A percentile compares a stretch with the other conserved stretches of the same genome.
Conservation (phyloP, 1,140 invertebrate genomes). For the Agrilus planipennis region DNA sequence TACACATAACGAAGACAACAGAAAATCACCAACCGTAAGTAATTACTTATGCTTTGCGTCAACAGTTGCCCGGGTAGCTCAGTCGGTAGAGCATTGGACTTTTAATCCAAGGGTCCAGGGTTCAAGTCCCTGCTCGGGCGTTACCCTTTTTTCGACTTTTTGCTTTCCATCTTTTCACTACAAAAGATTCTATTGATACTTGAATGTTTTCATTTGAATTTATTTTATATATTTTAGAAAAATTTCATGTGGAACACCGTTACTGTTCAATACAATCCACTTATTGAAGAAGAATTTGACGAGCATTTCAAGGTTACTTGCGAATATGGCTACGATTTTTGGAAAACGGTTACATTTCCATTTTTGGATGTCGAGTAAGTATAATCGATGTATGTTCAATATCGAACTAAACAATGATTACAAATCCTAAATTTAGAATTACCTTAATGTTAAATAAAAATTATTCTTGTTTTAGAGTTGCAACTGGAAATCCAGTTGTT, state of each 20-base stretch:
- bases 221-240: conserved; percentile 46
- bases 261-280: conserved; percentile 84
- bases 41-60: conserved; percentile 5
- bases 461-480: conserved; percentile 50
- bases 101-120: conserved; percentile 68
- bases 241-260: conserved; percentile 95
- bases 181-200: too few species aligned
- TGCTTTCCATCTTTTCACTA: neutral
- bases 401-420: neutral
- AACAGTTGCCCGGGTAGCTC: conserved; percentile 54
- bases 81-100: conserved; percentile 68
- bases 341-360: conserved; percentile 92
- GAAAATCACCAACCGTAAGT: conserved; percentile 73
- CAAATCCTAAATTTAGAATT: too few species aligned
- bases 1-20: conserved; percentile 69
- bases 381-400: neutral
- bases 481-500: conserved; percentile 86
- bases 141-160: conserved; percentile 6
- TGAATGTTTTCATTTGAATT: too few species aligned
- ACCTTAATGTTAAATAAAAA: too few species aligned
- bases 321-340: conserved; percentile 92
- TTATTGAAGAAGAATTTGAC: conserved; percentile 90
- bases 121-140: conserved; percentile 71
- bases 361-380: conserved; percentile 91
- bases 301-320: conserved; percentile 95